Conservation (phyloP, 1,140 invertebrate species). For the Zaprionus ornatus region DNA sequence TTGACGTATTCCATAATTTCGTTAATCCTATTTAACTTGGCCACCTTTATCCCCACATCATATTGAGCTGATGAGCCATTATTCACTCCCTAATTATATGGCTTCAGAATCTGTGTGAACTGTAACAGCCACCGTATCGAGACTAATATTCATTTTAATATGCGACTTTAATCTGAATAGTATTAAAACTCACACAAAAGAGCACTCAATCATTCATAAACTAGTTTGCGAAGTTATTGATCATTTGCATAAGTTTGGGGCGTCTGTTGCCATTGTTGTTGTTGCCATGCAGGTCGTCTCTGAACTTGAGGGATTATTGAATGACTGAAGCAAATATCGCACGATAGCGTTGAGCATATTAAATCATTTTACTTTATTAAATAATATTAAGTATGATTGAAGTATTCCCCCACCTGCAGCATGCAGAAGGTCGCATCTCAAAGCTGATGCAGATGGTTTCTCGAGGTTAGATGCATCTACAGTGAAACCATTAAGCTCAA, state of each 20-base stretch:
- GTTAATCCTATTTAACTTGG: neutral
- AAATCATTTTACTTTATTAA: conserved; percentile 7
- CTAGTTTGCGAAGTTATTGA: conserved; percentile 26
- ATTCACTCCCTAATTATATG: conserved; percentile 7
- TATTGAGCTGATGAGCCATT: conserved; percentile 6
- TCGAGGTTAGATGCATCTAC: neutral
- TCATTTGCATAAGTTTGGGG: conserved; percentile 33
- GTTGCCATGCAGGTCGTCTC: conserved; percentile 12
- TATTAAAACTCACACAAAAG: conserved; percentile 32
- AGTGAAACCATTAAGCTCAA: neutral
- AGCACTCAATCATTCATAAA: conserved; percentile 37
- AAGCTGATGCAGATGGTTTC: neutral
- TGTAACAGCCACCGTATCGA: conserved; percentile 9
- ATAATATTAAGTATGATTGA: neutral
- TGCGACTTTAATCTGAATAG: conserved; percentile 30
- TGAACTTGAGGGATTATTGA: conserved; percentile 17
- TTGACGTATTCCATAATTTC: neutral
- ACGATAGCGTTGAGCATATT: conserved; percentile 13
- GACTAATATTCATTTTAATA: conserved; percentile 24
- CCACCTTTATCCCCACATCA: neutral
- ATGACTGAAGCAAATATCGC: conserved; percentile 13
- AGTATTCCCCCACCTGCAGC: neutral
- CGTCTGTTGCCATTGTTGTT: neutral
- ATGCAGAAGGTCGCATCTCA: neutral
- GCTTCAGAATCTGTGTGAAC: conserved; percentile 28